Conservation (phyloP, 2,113 vertebrate species). For the Gopherus evgoodei region DNA sequence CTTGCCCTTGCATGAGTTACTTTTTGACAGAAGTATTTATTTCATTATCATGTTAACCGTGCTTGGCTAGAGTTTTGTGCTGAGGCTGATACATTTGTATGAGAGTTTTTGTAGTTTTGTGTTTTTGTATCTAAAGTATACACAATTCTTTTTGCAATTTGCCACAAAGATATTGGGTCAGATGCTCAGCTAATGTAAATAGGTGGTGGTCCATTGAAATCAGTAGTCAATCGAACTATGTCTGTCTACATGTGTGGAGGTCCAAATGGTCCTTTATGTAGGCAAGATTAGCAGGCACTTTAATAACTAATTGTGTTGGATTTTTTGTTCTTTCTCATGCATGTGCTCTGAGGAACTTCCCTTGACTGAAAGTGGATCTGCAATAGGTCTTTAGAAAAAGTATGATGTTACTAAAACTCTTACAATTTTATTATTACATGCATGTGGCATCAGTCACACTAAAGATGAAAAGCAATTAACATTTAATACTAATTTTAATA, state of each 20-base stretch:
- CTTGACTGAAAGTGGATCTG: background rate
- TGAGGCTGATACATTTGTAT: background rate
- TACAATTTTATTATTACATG: background rate
- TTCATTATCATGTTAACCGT: background rate
- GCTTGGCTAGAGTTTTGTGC: background rate
- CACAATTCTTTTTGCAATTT: background rate
- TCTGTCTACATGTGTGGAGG: background rate
- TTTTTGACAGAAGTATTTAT: background rate
- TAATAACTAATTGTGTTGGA: background rate
- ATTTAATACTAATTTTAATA: background rate
- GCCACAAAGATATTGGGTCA: background rate
- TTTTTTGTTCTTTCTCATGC: background rate
- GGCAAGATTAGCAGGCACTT: background rate
- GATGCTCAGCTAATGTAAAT: background rate
- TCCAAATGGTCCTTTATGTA: background rate
- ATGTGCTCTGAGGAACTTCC: background rate
- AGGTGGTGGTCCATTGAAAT: background rate
- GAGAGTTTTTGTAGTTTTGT: background rate
- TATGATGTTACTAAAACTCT: background rate
- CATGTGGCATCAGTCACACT: background rate
- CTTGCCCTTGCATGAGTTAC: background rate
- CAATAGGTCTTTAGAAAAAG: too few species aligned
- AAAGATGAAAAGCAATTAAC: background rate
- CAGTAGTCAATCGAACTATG: background rate
- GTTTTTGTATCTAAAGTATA: background rate